These are phyloP conservation scores for Himantopus leucocephalus DNA, from an alignment of 2,113 vertebrate species.

Conservation along the genomic window DNA sequence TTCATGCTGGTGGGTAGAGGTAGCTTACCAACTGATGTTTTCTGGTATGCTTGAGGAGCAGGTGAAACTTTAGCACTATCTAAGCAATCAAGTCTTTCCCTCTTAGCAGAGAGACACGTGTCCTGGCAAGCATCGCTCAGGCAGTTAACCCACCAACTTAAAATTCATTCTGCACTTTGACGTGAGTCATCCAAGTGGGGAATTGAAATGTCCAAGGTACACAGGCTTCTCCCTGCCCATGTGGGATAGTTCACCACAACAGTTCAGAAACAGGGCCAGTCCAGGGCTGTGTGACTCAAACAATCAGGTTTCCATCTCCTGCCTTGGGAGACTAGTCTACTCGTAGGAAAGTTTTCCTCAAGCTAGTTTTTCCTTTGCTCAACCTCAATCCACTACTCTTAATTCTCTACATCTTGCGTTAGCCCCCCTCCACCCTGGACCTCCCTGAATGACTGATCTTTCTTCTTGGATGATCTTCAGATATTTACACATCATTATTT, in stretches of 20 bases:
- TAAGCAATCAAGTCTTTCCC: not conserved
- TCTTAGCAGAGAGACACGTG: not conserved
- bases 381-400: not conserved
- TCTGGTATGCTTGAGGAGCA: not conserved
- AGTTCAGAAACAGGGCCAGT: not conserved
- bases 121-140: not conserved
- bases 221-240: not conserved
- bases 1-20: not conserved
- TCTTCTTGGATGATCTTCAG: conserved; percentile 59
- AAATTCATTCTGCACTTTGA: conserved; percentile 54
- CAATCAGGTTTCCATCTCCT: conserved; percentile 46
- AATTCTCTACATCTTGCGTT: not conserved
- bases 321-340: conserved; percentile 18
- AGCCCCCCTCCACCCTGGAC: conserved; percentile 54
- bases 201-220: conserved; percentile 39
- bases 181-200: conserved; percentile 50
- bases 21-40: not conserved
- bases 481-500: conserved; percentile 67
- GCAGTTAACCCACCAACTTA: conserved; percentile 39
- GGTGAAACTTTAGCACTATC: conserved; percentile 42
- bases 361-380: conserved; percentile 10
- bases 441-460: conserved; percentile 51
- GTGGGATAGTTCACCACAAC: conserved; percentile 17
- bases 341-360: conserved; percentile 51
- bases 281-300: conserved; percentile 54